Conservation (phyloP, 2,888 invertebrate genomes). For the Syrista parreyssii region DNA sequence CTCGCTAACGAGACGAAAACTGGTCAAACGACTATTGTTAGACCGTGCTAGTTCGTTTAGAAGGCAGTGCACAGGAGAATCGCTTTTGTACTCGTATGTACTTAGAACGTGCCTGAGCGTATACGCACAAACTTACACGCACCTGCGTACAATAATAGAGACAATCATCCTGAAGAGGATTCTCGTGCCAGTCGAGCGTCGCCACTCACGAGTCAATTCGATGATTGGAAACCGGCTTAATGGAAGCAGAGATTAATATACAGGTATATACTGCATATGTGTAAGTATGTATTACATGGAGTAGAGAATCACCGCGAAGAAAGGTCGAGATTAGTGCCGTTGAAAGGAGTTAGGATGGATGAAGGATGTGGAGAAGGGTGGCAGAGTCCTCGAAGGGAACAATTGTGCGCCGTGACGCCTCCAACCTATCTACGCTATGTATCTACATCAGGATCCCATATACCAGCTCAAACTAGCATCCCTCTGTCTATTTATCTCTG, state of each 20-base stretch:
- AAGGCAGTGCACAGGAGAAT: not conserved
- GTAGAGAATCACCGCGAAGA: not conserved
- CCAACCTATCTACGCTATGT: not conserved
- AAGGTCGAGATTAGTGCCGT: not conserved
- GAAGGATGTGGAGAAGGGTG: not conserved
- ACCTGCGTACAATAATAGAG: not conserved
- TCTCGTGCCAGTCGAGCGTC: not conserved
- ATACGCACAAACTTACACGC: not conserved
- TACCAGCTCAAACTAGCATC: not conserved
- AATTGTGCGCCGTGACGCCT: not conserved
- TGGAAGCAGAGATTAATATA: not conserved
- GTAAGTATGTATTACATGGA: not conserved
- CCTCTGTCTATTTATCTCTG: not conserved
- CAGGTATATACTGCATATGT: not conserved
- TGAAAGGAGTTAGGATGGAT: not conserved
- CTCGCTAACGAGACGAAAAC: conserved; percentile 4
- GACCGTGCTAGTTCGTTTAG: not conserved
- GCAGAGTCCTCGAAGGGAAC: not conserved
- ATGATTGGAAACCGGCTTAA: not conserved
- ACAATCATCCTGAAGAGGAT: not conserved
- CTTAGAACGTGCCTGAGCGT: not conserved
- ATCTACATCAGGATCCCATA: not conserved
- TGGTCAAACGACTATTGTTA: conserved; percentile 8
- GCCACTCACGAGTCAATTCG: not conserved
- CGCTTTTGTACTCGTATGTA: not conserved